Base-by-base conservation (phyloP, 2,888 invertebrate genomes). In the Orthosia cruda region DNA sequence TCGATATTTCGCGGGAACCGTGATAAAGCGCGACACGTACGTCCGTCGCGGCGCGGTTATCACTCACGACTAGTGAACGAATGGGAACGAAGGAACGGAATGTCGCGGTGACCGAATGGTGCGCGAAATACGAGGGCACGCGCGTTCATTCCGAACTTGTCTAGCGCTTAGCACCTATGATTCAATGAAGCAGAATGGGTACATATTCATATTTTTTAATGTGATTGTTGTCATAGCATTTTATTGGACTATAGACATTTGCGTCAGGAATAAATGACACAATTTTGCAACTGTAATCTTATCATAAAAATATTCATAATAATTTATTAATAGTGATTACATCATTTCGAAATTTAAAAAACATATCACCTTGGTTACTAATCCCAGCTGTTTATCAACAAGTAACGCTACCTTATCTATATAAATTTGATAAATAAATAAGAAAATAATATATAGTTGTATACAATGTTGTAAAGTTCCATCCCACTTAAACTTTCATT, bases 51-150 rank as follows among this genome's bases (percentile, higher is more conserved):
- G 52, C 83, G 79, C 93, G 92, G 93, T 94, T 95, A 95, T 95
- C 95, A 94, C 89, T 88, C 91, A 91, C 93, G 94, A 96, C 96
- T 96, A 91, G 91, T 78, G 92, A 91, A 88, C 89, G 94, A 94
- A 89, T 83, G 78, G 54, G 85, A 86, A 82, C 83, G 88, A 88
- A 85, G 79, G 90, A 92, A 74, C 87, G 91, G 89, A 88, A 90
- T 90, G 89, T 86, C 80, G 87, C 73, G 75, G 85, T 86, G 90
- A 93, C 91, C 89, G 92, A 91, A 90, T 86, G 91, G 84, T 83
- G 79, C 82, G 84, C 88, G 57, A 88, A 86, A 85, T 86, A 87
- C 81, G 85, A 84, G 85, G 81, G 86, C 87, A 88, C 72, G 84
- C 72, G 84, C 80, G 87, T 83, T 85, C 84, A 74, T 77, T 85